Evolutionary conservation across 92 coral and sea anemone genomes (phyloP).

Genomic region (Bergia sp.): DNA sequence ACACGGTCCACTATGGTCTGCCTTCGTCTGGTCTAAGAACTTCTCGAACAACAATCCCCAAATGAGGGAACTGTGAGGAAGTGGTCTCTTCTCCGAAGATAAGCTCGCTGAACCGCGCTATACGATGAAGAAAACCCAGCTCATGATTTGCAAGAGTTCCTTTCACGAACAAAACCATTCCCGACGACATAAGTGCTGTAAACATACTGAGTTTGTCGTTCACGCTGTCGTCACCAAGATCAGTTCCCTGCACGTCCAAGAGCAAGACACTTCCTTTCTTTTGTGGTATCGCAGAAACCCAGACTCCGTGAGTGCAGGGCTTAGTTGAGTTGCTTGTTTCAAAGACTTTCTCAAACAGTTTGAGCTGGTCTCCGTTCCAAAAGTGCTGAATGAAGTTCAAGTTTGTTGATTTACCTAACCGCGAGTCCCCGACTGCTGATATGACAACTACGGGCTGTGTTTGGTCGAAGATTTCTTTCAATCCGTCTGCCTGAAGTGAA

Average conservation of each 20-base stretch:
- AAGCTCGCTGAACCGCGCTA: slow-evolving; percentile 56
- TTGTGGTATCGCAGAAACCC: slow-evolving; percentile 51
- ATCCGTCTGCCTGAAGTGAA: slow-evolving; percentile 30
- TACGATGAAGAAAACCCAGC: slow-evolving; percentile 42
- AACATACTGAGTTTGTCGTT: slow-evolving; percentile 64
- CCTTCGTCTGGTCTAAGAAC: background rate
- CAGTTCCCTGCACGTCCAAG: slow-evolving; percentile 68
- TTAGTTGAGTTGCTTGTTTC: slow-evolving; percentile 57
- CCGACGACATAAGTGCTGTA: slow-evolving; percentile 71
- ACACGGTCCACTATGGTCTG: background rate
- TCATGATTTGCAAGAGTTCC: slow-evolving; percentile 43
- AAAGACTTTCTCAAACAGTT: slow-evolving; percentile 53
- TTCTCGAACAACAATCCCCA: slow-evolving; percentile 11
- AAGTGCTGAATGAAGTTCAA: slow-evolving; percentile 65
- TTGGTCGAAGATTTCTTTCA: slow-evolving; percentile 14
- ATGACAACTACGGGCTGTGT: background rate
- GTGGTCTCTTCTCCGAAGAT: slow-evolving; percentile 45
- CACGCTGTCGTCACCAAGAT: slow-evolving; percentile 55
- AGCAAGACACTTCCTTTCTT: slow-evolving; percentile 21
- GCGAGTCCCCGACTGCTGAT: slow-evolving; percentile 74
- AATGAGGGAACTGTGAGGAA: slow-evolving; percentile 23
- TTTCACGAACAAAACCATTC: slow-evolving; percentile 49
- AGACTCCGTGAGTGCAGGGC: slow-evolving; percentile 67
- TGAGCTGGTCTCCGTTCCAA: slow-evolving; percentile 16
- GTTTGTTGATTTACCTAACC: slow-evolving; percentile 81